These are phyloP conservation scores for Orchesella cincta DNA, from an alignment of 1,140 invertebrate species.

Conservation along the genomic window DNA sequence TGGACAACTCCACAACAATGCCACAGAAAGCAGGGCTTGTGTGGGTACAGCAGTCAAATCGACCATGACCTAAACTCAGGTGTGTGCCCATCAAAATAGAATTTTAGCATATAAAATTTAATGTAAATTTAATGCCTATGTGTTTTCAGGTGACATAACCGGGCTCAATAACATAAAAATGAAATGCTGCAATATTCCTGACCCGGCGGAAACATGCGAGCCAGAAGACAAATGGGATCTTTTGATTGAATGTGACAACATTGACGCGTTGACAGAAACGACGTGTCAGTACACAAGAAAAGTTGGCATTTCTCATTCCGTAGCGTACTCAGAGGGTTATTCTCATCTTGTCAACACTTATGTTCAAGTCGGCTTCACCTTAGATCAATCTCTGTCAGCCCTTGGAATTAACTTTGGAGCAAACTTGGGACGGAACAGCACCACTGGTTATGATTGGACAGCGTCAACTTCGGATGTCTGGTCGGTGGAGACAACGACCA, in stretches of 20 bases:
- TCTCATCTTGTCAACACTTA: neutral
- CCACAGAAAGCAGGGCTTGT: conserved; percentile 23
- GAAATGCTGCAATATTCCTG: conserved; percentile 40
- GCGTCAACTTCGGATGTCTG: conserved; percentile 6
- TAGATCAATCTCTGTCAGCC: neutral
- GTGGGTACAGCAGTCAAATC: conserved; percentile 40
- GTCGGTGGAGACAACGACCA: conserved; percentile 15
- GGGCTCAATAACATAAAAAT: conserved; percentile 34
- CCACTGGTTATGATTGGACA: conserved; percentile 27
- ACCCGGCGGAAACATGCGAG: conserved; percentile 38
- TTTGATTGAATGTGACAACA: conserved; percentile 45
- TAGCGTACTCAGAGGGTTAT: neutral
- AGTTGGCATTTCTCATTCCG: conserved; percentile 26
- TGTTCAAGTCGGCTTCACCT: conserved; percentile 8
- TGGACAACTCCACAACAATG: conserved; percentile 36
- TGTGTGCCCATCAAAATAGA: too few species aligned
- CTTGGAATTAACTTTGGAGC: neutral
- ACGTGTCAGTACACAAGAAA: conserved; percentile 35
- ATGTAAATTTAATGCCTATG: neutral
- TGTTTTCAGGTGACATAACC: conserved; percentile 33
- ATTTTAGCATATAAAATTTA: too few species aligned
- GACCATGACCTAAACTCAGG: neutral
- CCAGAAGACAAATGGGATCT: conserved; percentile 43
- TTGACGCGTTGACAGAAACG: conserved; percentile 25
- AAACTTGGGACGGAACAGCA: neutral